Conservation (phyloP, 2,888 invertebrate genomes). For the Eilema caniola region DNA sequence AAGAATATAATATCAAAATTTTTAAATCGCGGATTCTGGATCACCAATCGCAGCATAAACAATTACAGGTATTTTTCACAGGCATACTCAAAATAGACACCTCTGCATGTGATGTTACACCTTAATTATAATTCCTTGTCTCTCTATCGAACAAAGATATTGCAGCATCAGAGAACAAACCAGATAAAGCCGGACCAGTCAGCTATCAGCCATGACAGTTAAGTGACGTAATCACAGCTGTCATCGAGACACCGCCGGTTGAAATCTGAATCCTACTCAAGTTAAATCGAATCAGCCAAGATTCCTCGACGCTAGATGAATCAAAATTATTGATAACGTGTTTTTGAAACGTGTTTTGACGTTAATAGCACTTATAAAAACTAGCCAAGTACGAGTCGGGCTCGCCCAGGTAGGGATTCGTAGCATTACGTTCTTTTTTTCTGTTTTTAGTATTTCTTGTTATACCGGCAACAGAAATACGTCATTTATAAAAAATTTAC, state of each 20-base stretch:
- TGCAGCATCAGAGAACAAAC: constrained; percentile 14
- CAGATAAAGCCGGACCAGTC: constrained; percentile 39
- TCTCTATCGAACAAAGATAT: neutral
- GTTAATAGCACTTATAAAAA: neutral
- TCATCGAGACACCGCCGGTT: constrained; percentile 41
- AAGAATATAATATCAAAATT: too few species aligned
- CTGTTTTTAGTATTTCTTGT: too few species aligned
- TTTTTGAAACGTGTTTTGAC: neutral
- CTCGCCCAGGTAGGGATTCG: too few species aligned
- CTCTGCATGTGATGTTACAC: neutral
- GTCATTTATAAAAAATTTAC: too few species aligned
- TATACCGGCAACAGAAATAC: too few species aligned
- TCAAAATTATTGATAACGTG: constrained; percentile 29
- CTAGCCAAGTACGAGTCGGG: too few species aligned
- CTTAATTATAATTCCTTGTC: neutral
- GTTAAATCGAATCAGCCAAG: constrained; percentile 42
- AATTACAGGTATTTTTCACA: too few species aligned
- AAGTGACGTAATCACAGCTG: constrained; percentile 53
- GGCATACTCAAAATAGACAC: neutral
- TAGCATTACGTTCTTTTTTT: too few species aligned
- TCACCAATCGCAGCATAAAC: too few species aligned
- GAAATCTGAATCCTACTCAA: constrained; percentile 47
- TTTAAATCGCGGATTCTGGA: too few species aligned
- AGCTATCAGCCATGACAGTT: constrained; percentile 43
- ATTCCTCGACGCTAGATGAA: constrained; percentile 24